These are phyloP conservation scores for Knipowitschia caucasica DNA, from an alignment of 2,797 vertebrate genomes.

Conservation along the genomic window DNA sequence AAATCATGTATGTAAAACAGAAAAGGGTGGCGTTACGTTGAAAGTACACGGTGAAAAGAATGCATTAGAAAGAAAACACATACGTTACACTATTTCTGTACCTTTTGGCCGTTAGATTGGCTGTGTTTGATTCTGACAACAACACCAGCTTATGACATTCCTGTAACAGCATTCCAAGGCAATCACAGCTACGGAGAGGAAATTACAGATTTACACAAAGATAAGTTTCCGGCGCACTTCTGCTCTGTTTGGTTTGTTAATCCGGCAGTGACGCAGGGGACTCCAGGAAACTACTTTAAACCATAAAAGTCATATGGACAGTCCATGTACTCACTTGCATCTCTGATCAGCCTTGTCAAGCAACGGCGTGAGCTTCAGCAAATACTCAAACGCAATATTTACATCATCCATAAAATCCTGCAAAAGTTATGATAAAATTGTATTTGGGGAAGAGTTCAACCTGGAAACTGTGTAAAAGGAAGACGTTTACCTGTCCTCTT, in stretches of 20 bases:
- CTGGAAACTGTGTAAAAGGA: background rate
- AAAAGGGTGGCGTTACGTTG: constrained; percentile 1
- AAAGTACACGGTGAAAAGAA: background rate
- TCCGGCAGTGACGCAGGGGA: too few relatives aligned
- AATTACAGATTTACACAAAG: background rate
- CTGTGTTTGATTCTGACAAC: constrained; percentile 84
- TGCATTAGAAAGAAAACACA: background rate
- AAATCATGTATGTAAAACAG: constrained; percentile 52
- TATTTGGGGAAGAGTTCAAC: background rate
- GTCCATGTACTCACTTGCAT: constrained; percentile 85
- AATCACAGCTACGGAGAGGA: constrained; percentile 83
- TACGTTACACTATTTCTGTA: constrained; percentile 50
- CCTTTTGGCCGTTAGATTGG: constrained; percentile 86
- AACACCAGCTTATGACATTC: constrained; percentile 95
- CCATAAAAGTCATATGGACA: background rate
- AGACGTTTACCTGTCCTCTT: constrained; percentile 76
- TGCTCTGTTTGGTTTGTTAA: background rate
- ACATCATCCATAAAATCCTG: constrained; percentile 96
- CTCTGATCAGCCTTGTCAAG: constrained; percentile 96
- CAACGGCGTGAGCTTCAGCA: constrained; percentile 92
- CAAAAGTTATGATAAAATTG: background rate
- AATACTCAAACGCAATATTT: constrained; percentile 89
- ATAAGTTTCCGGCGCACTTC: background rate
- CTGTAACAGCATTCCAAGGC: constrained; percentile 87
- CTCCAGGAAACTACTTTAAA: too few relatives aligned